phyloP scores from a whole-genome alignment of 2,113 vertebrate genomes.

The Symphodus melops region DNA sequence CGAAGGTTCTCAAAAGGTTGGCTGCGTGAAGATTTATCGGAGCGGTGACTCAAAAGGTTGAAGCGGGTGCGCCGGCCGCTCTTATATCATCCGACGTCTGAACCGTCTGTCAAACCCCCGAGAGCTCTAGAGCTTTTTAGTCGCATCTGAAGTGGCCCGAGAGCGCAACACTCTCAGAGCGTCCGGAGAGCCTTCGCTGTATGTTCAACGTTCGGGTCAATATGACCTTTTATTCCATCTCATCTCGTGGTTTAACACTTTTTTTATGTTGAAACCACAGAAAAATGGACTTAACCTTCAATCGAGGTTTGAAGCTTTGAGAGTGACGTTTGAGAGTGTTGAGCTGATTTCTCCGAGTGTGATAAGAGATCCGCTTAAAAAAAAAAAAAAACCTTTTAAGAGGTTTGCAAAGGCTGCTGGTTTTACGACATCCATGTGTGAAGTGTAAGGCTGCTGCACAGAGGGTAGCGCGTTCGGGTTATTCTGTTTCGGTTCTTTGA shows the following conservation, averaged over 20 bases:
- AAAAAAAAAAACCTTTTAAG: no score
- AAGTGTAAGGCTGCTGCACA: no score
- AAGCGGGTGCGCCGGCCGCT: background rate
- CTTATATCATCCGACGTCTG: background rate
- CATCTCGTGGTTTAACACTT: background rate
- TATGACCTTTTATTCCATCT: background rate
- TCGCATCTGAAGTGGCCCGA: background rate
- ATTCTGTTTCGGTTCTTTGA: no score
- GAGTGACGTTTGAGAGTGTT: background rate
- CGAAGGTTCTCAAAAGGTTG: slow-evolving; percentile 8
- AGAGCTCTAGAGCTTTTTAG: background rate
- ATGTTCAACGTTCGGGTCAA: background rate
- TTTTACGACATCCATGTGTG: background rate
- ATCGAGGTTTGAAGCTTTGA: background rate
- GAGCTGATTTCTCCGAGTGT: no score
- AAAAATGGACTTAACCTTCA: background rate
- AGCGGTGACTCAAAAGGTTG: background rate
- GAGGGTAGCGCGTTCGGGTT: background rate
- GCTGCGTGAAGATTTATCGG: slow-evolving; percentile 3
- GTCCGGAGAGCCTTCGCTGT: background rate
- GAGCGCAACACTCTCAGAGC: background rate
- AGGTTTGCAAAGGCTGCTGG: background rate
- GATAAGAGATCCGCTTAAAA: background rate
- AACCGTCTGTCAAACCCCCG: background rate
- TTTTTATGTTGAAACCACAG: background rate